phyloP scores from a whole-genome alignment of 2,113 vertebrate genomes.

The Catharus bicknelli region DNA sequence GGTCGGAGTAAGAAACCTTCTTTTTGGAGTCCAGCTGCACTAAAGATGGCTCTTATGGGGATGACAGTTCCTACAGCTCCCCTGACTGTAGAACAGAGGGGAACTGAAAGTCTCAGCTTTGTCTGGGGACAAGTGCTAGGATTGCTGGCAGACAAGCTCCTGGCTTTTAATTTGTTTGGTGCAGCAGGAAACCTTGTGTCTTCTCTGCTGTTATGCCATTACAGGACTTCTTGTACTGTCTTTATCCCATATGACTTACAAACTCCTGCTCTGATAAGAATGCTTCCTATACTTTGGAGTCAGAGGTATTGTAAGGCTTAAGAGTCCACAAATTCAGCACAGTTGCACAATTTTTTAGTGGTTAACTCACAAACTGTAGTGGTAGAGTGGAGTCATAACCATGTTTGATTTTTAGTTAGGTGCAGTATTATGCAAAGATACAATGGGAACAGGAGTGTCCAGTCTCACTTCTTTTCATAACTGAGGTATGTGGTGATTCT shows the following conservation, averaged over 20 bases:
- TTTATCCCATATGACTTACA: background rate
- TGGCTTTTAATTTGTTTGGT: background rate
- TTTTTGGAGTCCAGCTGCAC: rapidly evolving
- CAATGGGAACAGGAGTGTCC: background rate
- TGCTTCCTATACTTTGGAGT: background rate
- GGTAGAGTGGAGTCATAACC: background rate
- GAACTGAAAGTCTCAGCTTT: background rate
- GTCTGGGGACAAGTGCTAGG: rapidly evolving
- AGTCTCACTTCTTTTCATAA: background rate
- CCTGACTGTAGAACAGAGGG: background rate
- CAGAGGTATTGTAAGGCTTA: background rate
- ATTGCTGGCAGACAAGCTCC: background rate
- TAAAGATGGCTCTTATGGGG: rapidly evolving
- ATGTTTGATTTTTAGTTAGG: background rate
- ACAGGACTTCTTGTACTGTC: background rate
- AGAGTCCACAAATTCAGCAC: background rate
- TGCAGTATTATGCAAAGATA: background rate
- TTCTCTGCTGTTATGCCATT: background rate
- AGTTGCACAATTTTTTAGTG: background rate
- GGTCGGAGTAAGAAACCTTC: background rate
- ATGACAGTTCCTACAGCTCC: background rate
- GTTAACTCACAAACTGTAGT: background rate
- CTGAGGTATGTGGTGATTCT: background rate
- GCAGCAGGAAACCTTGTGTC: background rate
- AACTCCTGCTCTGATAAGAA: background rate